Evolutionary conservation across 2,888 invertebrate genomes (phyloP).

Genomic region (Thera britannica): DNA sequence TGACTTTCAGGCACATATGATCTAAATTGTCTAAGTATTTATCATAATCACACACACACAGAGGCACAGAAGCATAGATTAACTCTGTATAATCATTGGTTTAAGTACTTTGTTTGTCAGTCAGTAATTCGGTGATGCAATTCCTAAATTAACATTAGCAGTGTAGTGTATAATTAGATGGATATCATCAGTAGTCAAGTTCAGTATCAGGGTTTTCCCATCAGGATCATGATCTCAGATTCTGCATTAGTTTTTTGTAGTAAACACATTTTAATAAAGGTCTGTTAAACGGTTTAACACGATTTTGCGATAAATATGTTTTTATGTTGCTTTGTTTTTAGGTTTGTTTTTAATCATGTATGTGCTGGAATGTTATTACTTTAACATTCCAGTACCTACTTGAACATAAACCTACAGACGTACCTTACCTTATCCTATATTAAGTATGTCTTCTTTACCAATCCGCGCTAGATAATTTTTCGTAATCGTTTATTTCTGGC

Average conservation of each 20-base stretch:
- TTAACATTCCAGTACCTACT: too few relatives aligned
- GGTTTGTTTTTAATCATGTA: slow-evolving; percentile 11
- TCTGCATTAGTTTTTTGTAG: slow-evolving; percentile 37
- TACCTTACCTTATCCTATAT: too few relatives aligned
- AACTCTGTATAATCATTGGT: too few relatives aligned
- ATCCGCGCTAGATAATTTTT: too few relatives aligned
- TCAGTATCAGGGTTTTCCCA: slow-evolving; percentile 48
- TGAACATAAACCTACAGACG: too few relatives aligned
- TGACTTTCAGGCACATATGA: too few relatives aligned
- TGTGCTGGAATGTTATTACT: too few relatives aligned
- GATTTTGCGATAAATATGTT: slow-evolving; percentile 14
- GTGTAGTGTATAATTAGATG: background rate
- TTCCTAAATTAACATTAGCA: background rate
- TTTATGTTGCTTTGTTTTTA: slow-evolving; percentile 14
- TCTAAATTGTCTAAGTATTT: too few relatives aligned
- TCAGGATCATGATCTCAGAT: slow-evolving; percentile 52
- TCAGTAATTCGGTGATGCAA: slow-evolving; percentile 3
- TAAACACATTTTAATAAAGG: slow-evolving; percentile 33
- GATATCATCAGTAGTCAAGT: slow-evolving; percentile 10
- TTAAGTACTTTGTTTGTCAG: background rate
- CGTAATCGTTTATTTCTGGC: too few relatives aligned
- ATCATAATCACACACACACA: too few relatives aligned
- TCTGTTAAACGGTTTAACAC: slow-evolving; percentile 40
- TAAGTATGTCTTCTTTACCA: too few relatives aligned
- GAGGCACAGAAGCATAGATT: too few relatives aligned